These are phyloP conservation scores for Grammomys surdaster DNA, from an alignment of 2,113 vertebrate genomes.

Conservation along the genomic window DNA sequence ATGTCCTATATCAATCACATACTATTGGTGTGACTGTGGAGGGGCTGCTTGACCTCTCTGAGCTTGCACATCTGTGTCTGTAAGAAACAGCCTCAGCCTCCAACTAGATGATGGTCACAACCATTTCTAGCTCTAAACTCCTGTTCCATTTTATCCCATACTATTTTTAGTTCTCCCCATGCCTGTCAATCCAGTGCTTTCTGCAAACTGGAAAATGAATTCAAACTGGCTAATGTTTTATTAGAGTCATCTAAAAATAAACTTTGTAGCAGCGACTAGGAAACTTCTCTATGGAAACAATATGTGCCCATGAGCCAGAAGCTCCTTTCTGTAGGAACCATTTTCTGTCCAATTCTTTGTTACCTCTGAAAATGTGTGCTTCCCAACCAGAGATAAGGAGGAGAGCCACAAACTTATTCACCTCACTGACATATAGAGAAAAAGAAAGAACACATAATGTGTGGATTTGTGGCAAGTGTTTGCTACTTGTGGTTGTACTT, in stretches of 20 bases:
- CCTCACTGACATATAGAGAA: background rate
- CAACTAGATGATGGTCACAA: background rate
- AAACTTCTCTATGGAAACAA: conserved; percentile 32
- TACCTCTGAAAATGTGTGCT: background rate
- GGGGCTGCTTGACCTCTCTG: background rate
- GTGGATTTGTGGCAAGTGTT: background rate
- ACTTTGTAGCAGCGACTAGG: background rate
- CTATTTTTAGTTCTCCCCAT: conserved; percentile 59
- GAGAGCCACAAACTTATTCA: background rate
- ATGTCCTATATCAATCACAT: background rate
- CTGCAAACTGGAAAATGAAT: conserved; percentile 63
- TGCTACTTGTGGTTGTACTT: background rate
- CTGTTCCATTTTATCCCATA: background rate
- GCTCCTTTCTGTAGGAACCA: background rate
- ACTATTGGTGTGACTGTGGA: background rate
- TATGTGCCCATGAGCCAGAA: background rate
- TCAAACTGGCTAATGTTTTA: conserved; percentile 63
- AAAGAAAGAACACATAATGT: background rate
- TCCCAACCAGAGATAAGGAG: background rate
- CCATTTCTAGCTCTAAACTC: conserved; percentile 36
- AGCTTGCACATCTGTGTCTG: background rate
- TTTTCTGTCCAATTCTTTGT: background rate
- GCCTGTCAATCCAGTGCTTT: conserved; percentile 54
- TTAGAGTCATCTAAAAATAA: conserved; percentile 71
- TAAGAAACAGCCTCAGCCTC: background rate